A percentile compares a stretch with the other conserved stretches of the same genome.
These are phyloP conservation scores for Brevimyrus niger DNA, from an alignment of 2,113 vertebrate genomes.

Conservation along the genomic window DNA sequence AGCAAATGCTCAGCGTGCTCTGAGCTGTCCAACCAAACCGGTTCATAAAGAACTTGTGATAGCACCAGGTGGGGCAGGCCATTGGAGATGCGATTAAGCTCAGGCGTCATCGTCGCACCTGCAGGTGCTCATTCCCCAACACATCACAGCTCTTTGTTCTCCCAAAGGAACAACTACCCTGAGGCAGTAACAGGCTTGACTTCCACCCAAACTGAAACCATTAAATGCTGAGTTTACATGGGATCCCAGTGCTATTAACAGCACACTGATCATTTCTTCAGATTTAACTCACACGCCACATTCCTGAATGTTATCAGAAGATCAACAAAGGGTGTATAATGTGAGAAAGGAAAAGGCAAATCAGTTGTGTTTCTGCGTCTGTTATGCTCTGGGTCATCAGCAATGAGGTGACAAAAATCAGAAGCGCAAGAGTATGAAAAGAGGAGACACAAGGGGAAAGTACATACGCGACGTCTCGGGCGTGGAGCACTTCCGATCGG, in stretches of 20 bases:
- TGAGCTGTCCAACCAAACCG: not conserved
- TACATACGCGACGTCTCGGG: constrained; percentile 47
- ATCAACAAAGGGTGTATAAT: not conserved
- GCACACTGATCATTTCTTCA: not conserved
- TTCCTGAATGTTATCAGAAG: not conserved
- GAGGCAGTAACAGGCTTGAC: not conserved
- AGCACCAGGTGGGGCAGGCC: not conserved
- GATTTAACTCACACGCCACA: not conserved
- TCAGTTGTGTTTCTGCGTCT: too few relatives aligned
- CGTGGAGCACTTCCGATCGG: constrained; percentile 46
- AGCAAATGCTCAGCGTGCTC: not conserved
- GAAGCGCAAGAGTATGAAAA: not conserved
- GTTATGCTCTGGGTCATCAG: not conserved
- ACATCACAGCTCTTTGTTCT: not conserved
- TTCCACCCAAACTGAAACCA: not conserved
- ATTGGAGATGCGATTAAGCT: not conserved
- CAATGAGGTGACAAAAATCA: not conserved
- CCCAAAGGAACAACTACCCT: not conserved
- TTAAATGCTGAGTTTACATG: not conserved
- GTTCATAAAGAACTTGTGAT: not conserved
- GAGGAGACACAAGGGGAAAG: not conserved
- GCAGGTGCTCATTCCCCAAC: not conserved
- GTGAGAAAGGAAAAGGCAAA: not conserved
- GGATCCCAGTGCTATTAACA: not conserved
- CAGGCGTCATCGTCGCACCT: not conserved